Percentiles rank a stretch among this genome's conserved stretches.
Conservation (phyloP, 2,888 invertebrate genomes). For the Sepioteuthis lessoniana region DNA sequence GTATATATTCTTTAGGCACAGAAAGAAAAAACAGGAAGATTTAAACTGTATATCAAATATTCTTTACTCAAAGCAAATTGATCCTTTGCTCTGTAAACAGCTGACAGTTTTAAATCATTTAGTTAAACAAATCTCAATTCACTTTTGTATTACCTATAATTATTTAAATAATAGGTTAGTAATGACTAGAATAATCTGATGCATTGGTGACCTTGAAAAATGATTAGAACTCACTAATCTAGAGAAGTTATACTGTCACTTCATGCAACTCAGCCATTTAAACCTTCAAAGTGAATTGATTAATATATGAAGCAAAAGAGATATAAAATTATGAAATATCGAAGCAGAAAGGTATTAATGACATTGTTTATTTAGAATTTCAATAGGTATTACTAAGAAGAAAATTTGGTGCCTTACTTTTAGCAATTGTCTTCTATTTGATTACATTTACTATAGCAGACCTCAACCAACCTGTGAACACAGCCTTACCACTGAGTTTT, state of each 20-base stretch:
- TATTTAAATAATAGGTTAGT: not conserved
- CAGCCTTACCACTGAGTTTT: not conserved
- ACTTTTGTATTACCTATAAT: not conserved
- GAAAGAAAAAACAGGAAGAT: not conserved
- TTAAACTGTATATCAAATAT: not conserved
- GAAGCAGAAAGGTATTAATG: no score
- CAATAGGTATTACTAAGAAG: no score
- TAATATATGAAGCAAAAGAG: not conserved
- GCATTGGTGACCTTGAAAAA: not conserved
- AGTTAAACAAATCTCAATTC: not conserved
- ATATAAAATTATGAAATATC: no score
- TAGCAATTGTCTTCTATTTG: no score
- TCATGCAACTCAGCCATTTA: not conserved
- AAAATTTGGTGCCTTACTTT: no score
- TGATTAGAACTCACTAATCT: not conserved
- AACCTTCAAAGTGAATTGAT: not conserved
- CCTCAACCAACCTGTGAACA: not conserved
- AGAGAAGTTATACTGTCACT: not conserved
- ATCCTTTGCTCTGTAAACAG: not conserved
- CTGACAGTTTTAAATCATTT: not conserved
- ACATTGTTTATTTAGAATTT: no score
- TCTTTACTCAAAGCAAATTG: not conserved
- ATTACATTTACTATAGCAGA: not conserved
- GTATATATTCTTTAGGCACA: not conserved
- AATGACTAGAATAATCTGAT: not conserved